Evolutionary conservation across 1,140 invertebrate species (phyloP).

Genomic region (Zaprionus ghesquierei): DNA sequence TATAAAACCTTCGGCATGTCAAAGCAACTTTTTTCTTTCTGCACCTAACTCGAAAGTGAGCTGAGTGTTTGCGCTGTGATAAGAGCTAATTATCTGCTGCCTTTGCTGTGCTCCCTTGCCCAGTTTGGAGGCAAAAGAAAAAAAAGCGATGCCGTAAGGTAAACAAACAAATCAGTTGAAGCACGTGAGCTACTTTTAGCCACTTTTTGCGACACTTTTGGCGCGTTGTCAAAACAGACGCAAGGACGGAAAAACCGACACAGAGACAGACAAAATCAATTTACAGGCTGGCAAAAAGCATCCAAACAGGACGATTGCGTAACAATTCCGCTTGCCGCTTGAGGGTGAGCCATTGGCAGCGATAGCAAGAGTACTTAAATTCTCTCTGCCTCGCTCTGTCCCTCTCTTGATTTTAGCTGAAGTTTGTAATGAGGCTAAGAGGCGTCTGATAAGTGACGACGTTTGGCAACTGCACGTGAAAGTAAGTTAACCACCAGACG

Average conservation of each 20-base stretch:
- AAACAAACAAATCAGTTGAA: conserved; percentile 58
- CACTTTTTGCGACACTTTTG: conserved; percentile 57
- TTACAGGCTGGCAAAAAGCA: conserved; percentile 55
- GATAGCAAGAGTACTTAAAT: conserved; percentile 21
- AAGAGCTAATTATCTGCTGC: background rate
- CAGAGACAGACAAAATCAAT: conserved; percentile 64
- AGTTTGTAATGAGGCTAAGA: conserved; percentile 7
- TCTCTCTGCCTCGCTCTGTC: background rate
- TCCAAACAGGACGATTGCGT: conserved; percentile 29
- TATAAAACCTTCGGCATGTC: no score
- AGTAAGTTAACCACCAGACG: background rate
- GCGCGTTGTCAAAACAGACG: conserved; percentile 63
- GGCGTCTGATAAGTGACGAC: conserved; percentile 37
- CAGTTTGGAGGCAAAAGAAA: no score
- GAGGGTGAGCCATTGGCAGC: conserved; percentile 14
- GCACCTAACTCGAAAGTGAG: no score
- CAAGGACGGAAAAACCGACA: conserved; percentile 47
- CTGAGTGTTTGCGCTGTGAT: no score
- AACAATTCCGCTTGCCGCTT: conserved; percentile 15
- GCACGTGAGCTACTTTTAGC: conserved; percentile 51
- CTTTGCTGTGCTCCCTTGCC: background rate
- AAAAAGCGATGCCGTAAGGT: conserved; percentile 21
- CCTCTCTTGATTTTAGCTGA: background rate
- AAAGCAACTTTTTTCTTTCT: no score
- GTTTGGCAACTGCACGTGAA: conserved; percentile 7